Percentiles rank a stretch among this genome's conserved stretches.
phyloP scores from a whole-genome alignment of 2,113 vertebrate genomes.

The Thalassarche chlororhynchos region DNA sequence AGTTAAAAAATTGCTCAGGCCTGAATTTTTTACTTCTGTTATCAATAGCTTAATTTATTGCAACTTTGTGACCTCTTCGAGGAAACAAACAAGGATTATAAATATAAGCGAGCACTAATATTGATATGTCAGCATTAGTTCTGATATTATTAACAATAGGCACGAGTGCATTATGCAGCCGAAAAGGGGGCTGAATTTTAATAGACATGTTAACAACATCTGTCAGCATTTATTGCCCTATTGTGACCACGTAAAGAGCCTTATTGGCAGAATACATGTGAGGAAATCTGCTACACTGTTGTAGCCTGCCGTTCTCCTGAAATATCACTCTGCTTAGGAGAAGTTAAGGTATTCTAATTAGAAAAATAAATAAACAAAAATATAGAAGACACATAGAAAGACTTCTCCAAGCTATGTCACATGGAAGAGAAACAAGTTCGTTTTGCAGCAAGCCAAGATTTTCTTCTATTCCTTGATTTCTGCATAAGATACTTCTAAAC shows the following conservation, averaged over 20 bases:
- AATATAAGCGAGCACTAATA: neutral
- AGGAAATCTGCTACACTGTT: neutral
- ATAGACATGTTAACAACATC: conserved; percentile 63
- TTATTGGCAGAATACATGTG: conserved; percentile 37
- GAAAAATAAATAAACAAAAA: conserved; percentile 4
- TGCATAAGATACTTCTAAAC: neutral
- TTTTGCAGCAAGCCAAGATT: neutral
- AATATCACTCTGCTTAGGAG: neutral
- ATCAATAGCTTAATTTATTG: neutral
- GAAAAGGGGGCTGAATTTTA: conserved; percentile 56
- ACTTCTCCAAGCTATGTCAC: neutral
- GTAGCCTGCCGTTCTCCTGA: neutral
- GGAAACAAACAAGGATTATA: neutral
- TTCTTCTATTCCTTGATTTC: neutral
- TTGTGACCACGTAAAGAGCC: conserved; percentile 4
- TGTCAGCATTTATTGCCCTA: conserved; percentile 50
- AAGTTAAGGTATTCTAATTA: neutral
- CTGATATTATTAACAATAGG: conserved; percentile 22
- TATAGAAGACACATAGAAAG: neutral
- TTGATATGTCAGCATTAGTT: neutral
- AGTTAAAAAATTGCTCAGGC: neutral
- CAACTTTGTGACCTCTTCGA: neutral
- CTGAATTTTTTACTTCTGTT: neutral
- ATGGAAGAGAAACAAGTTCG: neutral
- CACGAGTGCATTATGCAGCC: neutral